A percentile compares a stretch with the other conserved stretches of the same genome.
phyloP scores from a whole-genome alignment of 2,888 invertebrate genomes.

The Mesoligia furuncula region DNA sequence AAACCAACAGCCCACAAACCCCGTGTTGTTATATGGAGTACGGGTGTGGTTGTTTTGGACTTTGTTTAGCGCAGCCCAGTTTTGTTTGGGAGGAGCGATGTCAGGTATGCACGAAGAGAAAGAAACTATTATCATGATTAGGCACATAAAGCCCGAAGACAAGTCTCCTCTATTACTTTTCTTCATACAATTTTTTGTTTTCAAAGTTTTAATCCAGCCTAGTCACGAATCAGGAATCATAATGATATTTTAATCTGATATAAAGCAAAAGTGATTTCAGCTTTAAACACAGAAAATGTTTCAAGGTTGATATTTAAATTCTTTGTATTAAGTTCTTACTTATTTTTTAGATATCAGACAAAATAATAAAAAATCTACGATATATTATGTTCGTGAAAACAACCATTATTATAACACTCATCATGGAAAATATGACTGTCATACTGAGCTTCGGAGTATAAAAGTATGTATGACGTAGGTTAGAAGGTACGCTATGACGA shows the following conservation, averaged over 20 bases:
- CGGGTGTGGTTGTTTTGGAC: conserved; percentile 7
- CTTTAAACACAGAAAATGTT: neutral
- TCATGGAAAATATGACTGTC: neutral
- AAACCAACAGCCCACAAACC: conserved; percentile 11
- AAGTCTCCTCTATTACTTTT: neutral
- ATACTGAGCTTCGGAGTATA: too few relatives aligned
- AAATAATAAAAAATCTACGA: neutral
- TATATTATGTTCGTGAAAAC: neutral
- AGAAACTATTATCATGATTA: neutral
- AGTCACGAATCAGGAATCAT: conserved; percentile 16
- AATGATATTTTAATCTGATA: conserved; percentile 17
- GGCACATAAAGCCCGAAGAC: neutral
- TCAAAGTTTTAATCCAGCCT: conserved; percentile 1
- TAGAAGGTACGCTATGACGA: too few relatives aligned
- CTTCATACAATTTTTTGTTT: conserved; percentile 4
- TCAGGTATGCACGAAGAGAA: conserved; percentile 1
- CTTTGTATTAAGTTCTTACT: neutral
- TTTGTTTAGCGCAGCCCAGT: conserved; percentile 19
- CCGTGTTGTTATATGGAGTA: conserved; percentile 18
- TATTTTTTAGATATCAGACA: neutral
- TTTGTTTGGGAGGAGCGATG: neutral
- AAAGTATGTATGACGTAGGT: too few relatives aligned
- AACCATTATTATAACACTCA: neutral
- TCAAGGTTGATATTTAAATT: neutral
- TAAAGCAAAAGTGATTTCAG: neutral